Conservation (phyloP, 2,797 vertebrate genomes). For the Typhlichthys eigenmanni region DNA sequence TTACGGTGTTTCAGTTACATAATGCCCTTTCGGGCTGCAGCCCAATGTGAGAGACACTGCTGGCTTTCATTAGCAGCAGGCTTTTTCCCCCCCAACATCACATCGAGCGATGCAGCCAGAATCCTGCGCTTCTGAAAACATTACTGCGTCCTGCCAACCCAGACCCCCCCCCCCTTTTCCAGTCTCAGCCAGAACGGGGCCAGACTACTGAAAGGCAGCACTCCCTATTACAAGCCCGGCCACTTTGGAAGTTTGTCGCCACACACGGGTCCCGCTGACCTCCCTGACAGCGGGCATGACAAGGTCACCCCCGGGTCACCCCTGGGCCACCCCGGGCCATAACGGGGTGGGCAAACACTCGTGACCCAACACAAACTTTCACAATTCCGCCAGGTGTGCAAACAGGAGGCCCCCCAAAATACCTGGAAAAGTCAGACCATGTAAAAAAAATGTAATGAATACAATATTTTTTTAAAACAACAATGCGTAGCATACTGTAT, state of each 20-base stretch:
- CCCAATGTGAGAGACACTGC: slow-evolving; percentile 73
- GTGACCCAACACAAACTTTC: slow-evolving; percentile 79
- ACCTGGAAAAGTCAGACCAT: slow-evolving; percentile 67
- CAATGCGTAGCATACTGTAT: not conserved
- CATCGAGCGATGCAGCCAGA: slow-evolving; percentile 73
- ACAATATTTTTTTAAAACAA: not conserved
- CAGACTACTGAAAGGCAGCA: slow-evolving; percentile 71
- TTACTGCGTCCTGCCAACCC: slow-evolving; percentile 65
- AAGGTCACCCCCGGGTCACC: slow-evolving; percentile 77
- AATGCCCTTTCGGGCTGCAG: slow-evolving; percentile 66
- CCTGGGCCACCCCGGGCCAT: slow-evolving; percentile 54
- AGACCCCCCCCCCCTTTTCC: slow-evolving; percentile 29
- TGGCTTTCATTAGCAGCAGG: slow-evolving; percentile 78
- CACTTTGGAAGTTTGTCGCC: slow-evolving; percentile 68
- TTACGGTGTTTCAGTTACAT: slow-evolving; percentile 76
- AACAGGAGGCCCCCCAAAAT: slow-evolving; percentile 72
- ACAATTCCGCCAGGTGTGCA: slow-evolving; percentile 77
- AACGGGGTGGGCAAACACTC: slow-evolving; percentile 71
- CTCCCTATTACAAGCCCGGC: slow-evolving; percentile 65
- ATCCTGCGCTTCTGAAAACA: slow-evolving; percentile 79
- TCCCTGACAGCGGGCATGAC: slow-evolving; percentile 63
- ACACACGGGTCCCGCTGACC: slow-evolving; percentile 65
- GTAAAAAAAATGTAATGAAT: slow-evolving; percentile 44
- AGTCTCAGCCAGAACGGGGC: slow-evolving; percentile 62
- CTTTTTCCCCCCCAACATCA: slow-evolving; percentile 68